phyloP scores from a whole-genome alignment of 2,113 vertebrate species.

The Bothrops jararaca region DNA sequence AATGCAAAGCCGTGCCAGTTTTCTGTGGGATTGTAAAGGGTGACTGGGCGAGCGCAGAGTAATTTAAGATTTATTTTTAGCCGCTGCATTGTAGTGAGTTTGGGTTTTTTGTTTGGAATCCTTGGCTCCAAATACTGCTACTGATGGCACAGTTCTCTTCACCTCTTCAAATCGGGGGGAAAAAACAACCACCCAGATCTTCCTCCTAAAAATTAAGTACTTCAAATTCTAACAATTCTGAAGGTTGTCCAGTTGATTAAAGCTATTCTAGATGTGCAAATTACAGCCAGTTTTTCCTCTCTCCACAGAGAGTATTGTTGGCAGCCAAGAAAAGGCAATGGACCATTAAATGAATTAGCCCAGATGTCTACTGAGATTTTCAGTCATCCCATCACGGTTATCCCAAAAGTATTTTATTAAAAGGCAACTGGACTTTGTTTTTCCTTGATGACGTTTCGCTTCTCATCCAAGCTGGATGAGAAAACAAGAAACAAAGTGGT shows the following conservation, averaged over 20 bases:
- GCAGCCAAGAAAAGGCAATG: not conserved
- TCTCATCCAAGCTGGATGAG: not conserved
- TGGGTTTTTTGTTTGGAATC: not conserved
- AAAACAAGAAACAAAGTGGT: not conserved
- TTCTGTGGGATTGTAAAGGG: conserved; percentile 21
- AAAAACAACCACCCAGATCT: not conserved
- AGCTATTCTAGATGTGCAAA: not conserved
- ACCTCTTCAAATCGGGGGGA: not conserved
- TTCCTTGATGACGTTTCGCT: not conserved
- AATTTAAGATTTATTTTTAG: not conserved
- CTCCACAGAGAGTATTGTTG: not conserved
- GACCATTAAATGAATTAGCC: not conserved
- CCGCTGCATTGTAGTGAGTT: not conserved
- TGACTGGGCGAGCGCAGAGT: not conserved
- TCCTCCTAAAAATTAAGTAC: not conserved
- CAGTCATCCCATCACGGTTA: too few species aligned
- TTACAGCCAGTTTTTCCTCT: not conserved
- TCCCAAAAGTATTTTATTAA: not conserved
- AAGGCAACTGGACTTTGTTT: not conserved
- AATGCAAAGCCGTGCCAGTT: conserved; percentile 52
- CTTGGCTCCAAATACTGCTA: not conserved
- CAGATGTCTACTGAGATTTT: not conserved
- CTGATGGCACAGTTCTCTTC: not conserved
- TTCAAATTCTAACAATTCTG: not conserved
- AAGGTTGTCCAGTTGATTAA: not conserved